Base-by-base conservation (phyloP, 2,113 vertebrate genomes). In the Hippoglossus stenolepis region DNA sequence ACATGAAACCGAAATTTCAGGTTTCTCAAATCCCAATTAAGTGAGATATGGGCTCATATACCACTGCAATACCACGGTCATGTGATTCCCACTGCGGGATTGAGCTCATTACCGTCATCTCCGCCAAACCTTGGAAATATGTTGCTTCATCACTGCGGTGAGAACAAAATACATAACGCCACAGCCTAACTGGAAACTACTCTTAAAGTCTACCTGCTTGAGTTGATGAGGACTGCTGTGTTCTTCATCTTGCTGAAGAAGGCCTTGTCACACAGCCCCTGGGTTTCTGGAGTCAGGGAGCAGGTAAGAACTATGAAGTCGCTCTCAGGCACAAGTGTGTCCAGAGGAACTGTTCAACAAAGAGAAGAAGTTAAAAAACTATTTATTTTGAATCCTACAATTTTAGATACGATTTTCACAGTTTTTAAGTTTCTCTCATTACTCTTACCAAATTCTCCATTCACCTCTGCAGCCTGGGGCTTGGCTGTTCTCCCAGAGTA, bases 371-470 rank as follows among this genome's bases (percentile, higher is more conserved):
- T 28, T 0, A 28, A 5, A 47, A 38, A 38, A 38, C 2, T 0
- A 1, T 31, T 31, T 2, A 10, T 38, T 38, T 10, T 10, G 2
- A 38, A 38, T 38, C 2, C 10, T 10, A 38, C 35, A 38, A 10
- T 38, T 38, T 38, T 38, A 38, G 35, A 38, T 10, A 9, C 2
- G 9, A 38, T 38, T 38, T 31, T 31, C 31, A 31, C 31, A 31
- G 31, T 31, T 31, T 31, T 31, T 7, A 7, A 5, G 13, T 11
- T 18, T 4, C 14, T 4, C 47, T 49, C 1, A 21, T 47, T 75
- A n/a, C 40, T 59, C 94, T 94, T 85, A 96, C 95, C 95, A 73
- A 92, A 94, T 79, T 96, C 93, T 70, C 92, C 95, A 0, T 94
- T 92, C 53, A 96, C 90, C 75, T 94, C 89, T 3, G 89, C 79